These are phyloP conservation scores for Aspidiotus destructor DNA, from an alignment of 2,888 invertebrate genomes.

Conservation along the genomic window DNA sequence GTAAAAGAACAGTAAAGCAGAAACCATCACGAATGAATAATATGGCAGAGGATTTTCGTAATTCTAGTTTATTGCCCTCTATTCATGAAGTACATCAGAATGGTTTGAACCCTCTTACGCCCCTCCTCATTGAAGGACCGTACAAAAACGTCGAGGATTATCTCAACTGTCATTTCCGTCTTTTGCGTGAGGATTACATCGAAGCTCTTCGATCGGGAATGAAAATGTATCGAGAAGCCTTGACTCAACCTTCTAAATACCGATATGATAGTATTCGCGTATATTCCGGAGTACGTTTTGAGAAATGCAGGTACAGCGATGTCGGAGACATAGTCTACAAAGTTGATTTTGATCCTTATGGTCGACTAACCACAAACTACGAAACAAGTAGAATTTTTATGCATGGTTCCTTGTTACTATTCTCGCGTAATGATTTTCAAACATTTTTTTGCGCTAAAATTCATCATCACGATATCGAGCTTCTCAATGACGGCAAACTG, in stretches of 20 bases:
- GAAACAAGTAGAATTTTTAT: constrained; percentile 52
- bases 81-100: no score
- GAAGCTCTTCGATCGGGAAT: constrained; percentile 58
- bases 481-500: constrained; percentile 18
- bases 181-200: constrained; percentile 70
- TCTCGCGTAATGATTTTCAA: constrained; percentile 59
- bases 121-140: constrained; percentile 52
- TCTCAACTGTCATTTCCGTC: constrained; percentile 65
- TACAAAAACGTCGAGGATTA: constrained; percentile 61
- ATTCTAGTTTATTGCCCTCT: no score
- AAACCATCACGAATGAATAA: no score
- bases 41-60: no score
- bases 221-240: background rate
- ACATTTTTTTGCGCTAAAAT: constrained; percentile 61
- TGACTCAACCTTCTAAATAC: background rate
- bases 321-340: constrained; percentile 36
- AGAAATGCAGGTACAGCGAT: constrained; percentile 8
- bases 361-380: constrained; percentile 42
- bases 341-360: constrained; percentile 34
- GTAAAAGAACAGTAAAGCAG: no score
- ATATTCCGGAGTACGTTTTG: constrained; percentile 48
- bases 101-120: constrained; percentile 44
- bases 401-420: constrained; percentile 63
- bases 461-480: constrained; percentile 45
- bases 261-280: constrained; percentile 57